Base-by-base conservation (phyloP, 1,140 invertebrate species). In the Nephotettix cincticeps region DNA sequence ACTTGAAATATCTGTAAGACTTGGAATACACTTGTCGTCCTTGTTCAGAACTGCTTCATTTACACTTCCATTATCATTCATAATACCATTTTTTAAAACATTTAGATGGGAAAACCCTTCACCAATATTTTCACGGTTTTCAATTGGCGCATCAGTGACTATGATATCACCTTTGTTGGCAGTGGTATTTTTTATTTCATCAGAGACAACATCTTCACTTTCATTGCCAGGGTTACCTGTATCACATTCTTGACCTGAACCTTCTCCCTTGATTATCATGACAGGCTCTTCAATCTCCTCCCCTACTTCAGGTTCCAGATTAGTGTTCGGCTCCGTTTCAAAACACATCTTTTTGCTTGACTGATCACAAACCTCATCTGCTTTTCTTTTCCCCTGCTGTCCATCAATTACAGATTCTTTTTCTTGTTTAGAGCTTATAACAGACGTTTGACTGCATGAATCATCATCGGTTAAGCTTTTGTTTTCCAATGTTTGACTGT, bases 241-340 rank as follows among this genome's bases (percentile, higher is more conserved):
- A 27, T 88, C 82, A 77, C 89, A 91, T n/a, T 89, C 87, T 25
- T 78, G 81, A n/a, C 91, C 92, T 47, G 83, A 84, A 69, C 92
- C 92, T 76, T 89, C 86, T 1, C 92, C 92, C 74, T 84, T 85
- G 75, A 93, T 84, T 77, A 86, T 86, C 83, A 91, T 86, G 0
- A 91, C 83, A 4, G 88, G 87, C 78, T 93, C 91, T 77, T 88
- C 87, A 61, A 93, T 88, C 71, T 85, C 86, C 77, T 92, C 90
- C 29, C 88, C 86, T 70, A 90, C 83, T 67, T 85, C 84, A n/a
- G 32, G 32, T 36, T 36, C 32, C 32, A 36, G 14, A 6, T 58
- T 63, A 58, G 77, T 73, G 66, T 74, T 71, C 9, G 54, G 63
- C 64, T 77, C 73, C 69, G 71, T 69, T 80, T 79, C 73, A 36